Evolutionary conservation across 92 coral and sea anemone genomes (phyloP).

Genomic region (Parazoanthus darwini): DNA sequence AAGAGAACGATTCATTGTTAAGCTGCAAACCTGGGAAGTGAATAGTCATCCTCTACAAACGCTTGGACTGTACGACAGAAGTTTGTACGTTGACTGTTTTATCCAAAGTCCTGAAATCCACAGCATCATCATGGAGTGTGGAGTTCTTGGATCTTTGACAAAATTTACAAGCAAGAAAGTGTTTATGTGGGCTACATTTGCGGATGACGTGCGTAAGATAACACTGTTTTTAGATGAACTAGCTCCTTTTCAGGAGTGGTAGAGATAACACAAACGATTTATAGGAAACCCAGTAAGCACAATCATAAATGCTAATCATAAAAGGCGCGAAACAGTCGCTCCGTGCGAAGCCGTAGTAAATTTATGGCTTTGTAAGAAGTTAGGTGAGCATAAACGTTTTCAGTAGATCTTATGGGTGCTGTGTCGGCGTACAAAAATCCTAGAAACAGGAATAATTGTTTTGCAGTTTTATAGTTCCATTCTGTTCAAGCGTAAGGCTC

Average conservation of each 20-base stretch:
- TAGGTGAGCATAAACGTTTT: too few species aligned
- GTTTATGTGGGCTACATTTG: slow-evolving; percentile 59
- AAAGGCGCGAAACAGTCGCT: too few species aligned
- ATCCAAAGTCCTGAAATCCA: slow-evolving; percentile 60
- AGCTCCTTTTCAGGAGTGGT: slow-evolving; percentile 49
- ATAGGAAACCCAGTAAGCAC: neutral
- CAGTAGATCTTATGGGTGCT: too few species aligned
- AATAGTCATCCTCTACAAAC: slow-evolving; percentile 62
- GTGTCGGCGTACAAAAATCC: too few species aligned
- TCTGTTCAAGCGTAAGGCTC: too few species aligned
- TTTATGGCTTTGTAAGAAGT: too few species aligned
- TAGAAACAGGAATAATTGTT: too few species aligned
- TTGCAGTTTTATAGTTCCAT: too few species aligned
- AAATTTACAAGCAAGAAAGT: slow-evolving; percentile 60
- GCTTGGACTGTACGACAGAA: slow-evolving; percentile 51
- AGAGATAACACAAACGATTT: neutral
- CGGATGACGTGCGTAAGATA: slow-evolving; percentile 49
- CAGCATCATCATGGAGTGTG: slow-evolving; percentile 65
- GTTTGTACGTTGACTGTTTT: slow-evolving; percentile 24
- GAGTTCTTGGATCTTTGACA: slow-evolving; percentile 53
- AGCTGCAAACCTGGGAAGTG: slow-evolving; percentile 51
- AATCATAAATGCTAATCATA: too few species aligned
- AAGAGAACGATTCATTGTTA: slow-evolving; percentile 55
- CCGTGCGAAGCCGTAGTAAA: too few species aligned
- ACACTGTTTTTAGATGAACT: slow-evolving; percentile 51